phyloP scores from a whole-genome alignment of 2,797 vertebrate species.

The Falco biarmicus region DNA sequence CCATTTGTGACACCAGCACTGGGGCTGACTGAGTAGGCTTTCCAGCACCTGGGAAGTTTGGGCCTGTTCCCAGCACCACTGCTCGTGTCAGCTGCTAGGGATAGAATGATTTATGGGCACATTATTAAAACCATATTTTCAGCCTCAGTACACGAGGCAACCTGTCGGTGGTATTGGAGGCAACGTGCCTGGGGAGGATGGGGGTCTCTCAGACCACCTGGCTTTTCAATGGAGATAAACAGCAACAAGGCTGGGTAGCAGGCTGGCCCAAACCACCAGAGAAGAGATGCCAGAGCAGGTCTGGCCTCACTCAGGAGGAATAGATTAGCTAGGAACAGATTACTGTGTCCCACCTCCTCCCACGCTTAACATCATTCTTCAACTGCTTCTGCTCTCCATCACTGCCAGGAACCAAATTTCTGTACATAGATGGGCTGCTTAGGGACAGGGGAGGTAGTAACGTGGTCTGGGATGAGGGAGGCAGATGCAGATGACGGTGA shows the following conservation, averaged over 20 bases:
- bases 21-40: not conserved
- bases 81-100: not conserved
- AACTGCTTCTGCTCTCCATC: not conserved
- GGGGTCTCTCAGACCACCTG: not conserved
- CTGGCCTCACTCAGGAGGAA: not conserved
- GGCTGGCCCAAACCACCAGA: not conserved
- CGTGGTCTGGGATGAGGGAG: rapidly evolving
- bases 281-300: not conserved
- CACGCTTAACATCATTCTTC: not conserved
- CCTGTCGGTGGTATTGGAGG: not conserved
- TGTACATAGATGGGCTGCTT: not conserved
- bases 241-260: not conserved
- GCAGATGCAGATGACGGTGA: not conserved
- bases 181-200: not conserved
- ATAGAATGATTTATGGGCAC: not conserved
- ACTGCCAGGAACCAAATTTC: not conserved
- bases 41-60: not conserved
- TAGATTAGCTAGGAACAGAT: not conserved
- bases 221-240: not conserved
- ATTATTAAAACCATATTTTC: not conserved
- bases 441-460: not conserved
- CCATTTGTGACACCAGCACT: rapidly evolving
- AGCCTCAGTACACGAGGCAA: not conserved
- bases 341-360: not conserved
- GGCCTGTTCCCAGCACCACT: not conserved